These are phyloP conservation scores for Heterotis niloticus DNA, from an alignment of 2,113 vertebrate species.

Conservation along the genomic window DNA sequence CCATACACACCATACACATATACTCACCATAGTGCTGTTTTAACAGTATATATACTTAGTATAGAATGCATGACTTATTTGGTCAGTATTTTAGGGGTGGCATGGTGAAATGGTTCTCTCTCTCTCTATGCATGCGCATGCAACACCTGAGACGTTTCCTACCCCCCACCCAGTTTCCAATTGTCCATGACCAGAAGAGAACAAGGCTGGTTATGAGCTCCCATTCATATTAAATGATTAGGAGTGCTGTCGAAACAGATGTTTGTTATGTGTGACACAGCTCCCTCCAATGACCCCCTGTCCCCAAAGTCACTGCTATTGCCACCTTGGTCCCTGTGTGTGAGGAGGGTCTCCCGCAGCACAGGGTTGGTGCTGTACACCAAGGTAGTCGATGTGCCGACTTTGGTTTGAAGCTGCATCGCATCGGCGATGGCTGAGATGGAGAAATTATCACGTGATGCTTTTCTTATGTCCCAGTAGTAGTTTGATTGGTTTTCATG, in stretches of 20 bases:
- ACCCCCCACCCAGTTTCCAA: constrained; percentile 2
- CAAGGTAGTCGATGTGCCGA: too few species aligned
- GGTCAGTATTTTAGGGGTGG: too few species aligned
- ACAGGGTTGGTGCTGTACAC: background rate
- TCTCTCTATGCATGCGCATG: background rate
- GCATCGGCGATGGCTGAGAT: too few species aligned
- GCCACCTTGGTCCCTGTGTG: background rate
- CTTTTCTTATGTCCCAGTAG: too few species aligned
- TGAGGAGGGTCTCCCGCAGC: constrained; percentile 4
- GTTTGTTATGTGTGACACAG: constrained; percentile 8
- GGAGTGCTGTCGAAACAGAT: constrained; percentile 17
- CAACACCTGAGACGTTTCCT: background rate
- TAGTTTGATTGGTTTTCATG: too few species aligned
- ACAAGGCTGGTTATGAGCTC: constrained; percentile 5
- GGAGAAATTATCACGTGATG: too few species aligned
- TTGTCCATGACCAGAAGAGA: constrained; percentile 4
- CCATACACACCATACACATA: background rate
- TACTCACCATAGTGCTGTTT: background rate
- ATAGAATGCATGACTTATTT: too few species aligned
- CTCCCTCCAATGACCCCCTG: background rate
- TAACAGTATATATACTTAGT: background rate
- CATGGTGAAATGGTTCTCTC: background rate
- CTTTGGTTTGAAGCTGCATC: too few species aligned
- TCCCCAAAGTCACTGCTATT: too few species aligned
- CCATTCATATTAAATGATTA: constrained; percentile 17